Base-by-base conservation (phyloP, 2,797 vertebrate genomes). In the Channa striata region DNA sequence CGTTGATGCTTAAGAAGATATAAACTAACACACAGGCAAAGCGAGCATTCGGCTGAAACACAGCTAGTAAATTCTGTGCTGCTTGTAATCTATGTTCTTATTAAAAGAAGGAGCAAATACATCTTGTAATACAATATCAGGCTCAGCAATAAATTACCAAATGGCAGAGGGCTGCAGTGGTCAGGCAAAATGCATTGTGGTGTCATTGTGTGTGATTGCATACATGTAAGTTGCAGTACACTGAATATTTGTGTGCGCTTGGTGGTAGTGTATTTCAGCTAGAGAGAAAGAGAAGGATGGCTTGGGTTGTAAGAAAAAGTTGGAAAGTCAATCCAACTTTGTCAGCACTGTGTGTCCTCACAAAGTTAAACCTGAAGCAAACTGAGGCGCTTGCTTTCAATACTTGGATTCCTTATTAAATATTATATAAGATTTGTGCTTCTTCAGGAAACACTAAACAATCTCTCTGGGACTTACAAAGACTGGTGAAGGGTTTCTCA, bases 1-100 rank as follows among this genome's bases (percentile, higher is more conserved):
- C 53, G 39, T 62, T 75, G 82, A 82, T 75, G 72, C 87, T 89
- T 82, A 77, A 85, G 83, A 86, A 86, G 77, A 88, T 85, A 84
- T 86, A 88, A 77, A 70, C 73, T 83, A 89, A 86, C 79, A 43
- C 71, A 52, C 25, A 33, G 72, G 59, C 68, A 57, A 63, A 44
- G 74, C 62, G 59, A 70, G 80, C 80, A 88, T 78, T 87, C 82
- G 80, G 69, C 59, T 51, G 74, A 68, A 50, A 77, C 60, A 53
- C 71, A 56, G 48, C 74, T 51, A 77, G 72, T 70, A 59, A 84
- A 90, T 87, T 68, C 77, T 72, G 58, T 48, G 63, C 71, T 62
- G 71, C 71, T 73, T 83, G 81, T 84, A 90, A 89, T 91, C 88
- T 87, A 87, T 79, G 84, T 80, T 90, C 85, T 89, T 86, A 92